These are phyloP conservation scores for Rhinophrynus dorsalis DNA, from an alignment of 2,797 vertebrate species.

Conservation along the genomic window DNA sequence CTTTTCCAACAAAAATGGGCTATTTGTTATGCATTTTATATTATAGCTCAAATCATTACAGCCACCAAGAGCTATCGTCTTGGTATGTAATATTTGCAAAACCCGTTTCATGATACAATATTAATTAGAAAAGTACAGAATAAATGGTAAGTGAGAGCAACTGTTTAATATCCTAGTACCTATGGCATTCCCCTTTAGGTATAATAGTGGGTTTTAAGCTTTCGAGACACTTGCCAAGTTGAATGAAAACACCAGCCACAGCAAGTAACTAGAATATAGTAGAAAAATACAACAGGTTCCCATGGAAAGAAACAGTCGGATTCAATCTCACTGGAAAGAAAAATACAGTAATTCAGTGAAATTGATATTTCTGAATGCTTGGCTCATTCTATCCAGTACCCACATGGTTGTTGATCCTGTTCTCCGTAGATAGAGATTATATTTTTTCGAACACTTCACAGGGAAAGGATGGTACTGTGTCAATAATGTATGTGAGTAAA, in stretches of 20 bases:
- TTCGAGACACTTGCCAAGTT: conserved; percentile 11
- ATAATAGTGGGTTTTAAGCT: conserved; percentile 21
- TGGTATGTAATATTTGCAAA: conserved; percentile 46
- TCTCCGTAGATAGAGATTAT: too few species aligned
- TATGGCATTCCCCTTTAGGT: conserved; percentile 13
- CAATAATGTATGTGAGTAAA: too few species aligned
- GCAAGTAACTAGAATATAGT: conserved; percentile 7
- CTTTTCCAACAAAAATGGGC: conserved; percentile 67
- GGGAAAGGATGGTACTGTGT: too few species aligned
- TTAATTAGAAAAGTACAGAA: conserved; percentile 53
- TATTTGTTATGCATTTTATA: conserved; percentile 64
- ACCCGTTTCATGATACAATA: conserved; percentile 56
- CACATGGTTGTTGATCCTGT: too few species aligned
- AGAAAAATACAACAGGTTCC: conserved; percentile 27
- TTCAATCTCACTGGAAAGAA: conserved; percentile 9
- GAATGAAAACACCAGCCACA: conserved; percentile 3
- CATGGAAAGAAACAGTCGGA: neutral
- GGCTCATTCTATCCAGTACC: neutral
- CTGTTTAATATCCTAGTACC: conserved; percentile 35
- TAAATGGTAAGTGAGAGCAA: conserved; percentile 37
- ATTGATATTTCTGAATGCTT: neutral
- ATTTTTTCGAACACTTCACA: too few species aligned
- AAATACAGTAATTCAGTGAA: neutral
- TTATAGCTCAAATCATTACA: conserved; percentile 55
- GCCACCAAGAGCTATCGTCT: conserved; percentile 58